Evolutionary conservation across 2,888 invertebrate species (phyloP), one percentile per base, ranked within the genome.

Genomic region (Cataglyphis livida): DNA sequence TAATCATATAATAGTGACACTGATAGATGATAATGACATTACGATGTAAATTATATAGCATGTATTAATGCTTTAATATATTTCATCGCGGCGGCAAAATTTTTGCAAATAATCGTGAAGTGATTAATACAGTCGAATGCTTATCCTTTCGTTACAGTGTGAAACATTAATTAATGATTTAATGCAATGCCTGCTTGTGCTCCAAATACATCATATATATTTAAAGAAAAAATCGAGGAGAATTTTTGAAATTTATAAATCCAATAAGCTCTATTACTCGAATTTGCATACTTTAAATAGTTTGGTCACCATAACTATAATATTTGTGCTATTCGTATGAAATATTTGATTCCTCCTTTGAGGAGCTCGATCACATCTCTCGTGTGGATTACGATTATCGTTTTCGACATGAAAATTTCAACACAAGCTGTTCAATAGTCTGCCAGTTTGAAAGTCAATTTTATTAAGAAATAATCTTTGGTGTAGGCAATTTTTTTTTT

Each of bases 301-400:
- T 78, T 78, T 78, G 66, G 59, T 78, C 78, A 21, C 57, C 41
- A 7, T 66, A 78, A 59, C 57, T 57, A 79, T 68, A 70, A 70
- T 79, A 79, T 61, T 70, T 79, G 68, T 68, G 78, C 78, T 78
- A 35, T 78, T 78, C 18, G 35, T 70, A 79, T 70, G 59, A 68
- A 70, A 70, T 70, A 68, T 70, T 70, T 48, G 25, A 79, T 79
- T 79, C 44, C 44, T 48, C 44, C 6, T 44, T 70, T 12, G 59
- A 78, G 78, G 54, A 70, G 15, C 51, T n/a, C 54, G 59, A 57
- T 41, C 44, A n/a, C 32, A 15, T 57, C 25, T 12, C 1, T 6
- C 44, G 44, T 32, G 44, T 44, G 18, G 21, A n/a, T 51, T 68
- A 59, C 66, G 25, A 65, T 76, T 76, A 75, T 15, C 25, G n/a